Evolutionary conservation across 2,113 vertebrate species (phyloP).

Genomic region (Pampusana beccarii): DNA sequence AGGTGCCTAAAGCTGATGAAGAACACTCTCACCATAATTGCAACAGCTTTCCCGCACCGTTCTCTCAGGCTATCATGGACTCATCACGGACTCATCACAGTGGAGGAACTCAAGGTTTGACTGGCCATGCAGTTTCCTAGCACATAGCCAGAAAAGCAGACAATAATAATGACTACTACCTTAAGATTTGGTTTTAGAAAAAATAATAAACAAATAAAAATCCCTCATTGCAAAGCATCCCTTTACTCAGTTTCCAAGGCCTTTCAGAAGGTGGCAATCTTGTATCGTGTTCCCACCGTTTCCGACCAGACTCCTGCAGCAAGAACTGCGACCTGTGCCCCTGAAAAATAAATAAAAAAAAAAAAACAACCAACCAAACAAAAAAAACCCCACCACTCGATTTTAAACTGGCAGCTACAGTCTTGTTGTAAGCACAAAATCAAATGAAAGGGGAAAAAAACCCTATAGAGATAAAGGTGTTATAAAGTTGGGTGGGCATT

Average conservation of each 20-base stretch:
- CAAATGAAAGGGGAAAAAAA: neutral
- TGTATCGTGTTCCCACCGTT: neutral
- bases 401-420: neutral
- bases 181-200: neutral
- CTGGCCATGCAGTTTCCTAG: neutral
- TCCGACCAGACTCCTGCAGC: neutral
- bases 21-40: accelerated
- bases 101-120: neutral
- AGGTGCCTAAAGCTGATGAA: neutral
- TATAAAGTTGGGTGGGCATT: neutral
- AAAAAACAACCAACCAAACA: neutral
- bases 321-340: accelerated
- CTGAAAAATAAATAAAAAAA: neutral
- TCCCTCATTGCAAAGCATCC: accelerated
- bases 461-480: neutral
- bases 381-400: neutral
- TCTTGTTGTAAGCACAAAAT: neutral
- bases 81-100: accelerated
- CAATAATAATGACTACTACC: no score
- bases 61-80: neutral
- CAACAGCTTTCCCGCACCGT: accelerated
- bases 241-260: neutral
- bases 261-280: slow-evolving; percentile 43
- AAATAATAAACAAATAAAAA: no score
- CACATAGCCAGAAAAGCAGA: neutral